Percentiles rank a stretch among this genome's conserved stretches.
phyloP scores from a whole-genome alignment of 2,888 invertebrate genomes.

The Rhagium mordax region DNA sequence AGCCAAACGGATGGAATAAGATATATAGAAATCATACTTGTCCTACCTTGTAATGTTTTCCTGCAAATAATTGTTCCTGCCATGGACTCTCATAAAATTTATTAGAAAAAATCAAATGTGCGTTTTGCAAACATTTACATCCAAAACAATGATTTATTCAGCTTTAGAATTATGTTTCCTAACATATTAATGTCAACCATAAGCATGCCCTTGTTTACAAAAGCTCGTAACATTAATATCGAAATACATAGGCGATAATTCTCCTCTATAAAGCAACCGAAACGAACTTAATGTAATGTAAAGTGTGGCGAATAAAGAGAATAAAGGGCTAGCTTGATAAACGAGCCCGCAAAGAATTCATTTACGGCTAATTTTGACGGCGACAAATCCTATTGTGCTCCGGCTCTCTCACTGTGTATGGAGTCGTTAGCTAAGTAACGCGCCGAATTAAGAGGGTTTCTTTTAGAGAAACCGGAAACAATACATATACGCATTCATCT shows the following conservation, averaged over 20 bases:
- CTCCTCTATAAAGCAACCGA: slow-evolving; percentile 54
- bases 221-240: slow-evolving; percentile 32
- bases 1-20: no score
- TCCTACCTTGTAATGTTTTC: no score
- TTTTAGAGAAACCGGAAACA: slow-evolving; percentile 69
- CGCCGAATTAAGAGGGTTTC: slow-evolving; percentile 70
- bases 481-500: slow-evolving; percentile 71
- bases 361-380: slow-evolving; percentile 68
- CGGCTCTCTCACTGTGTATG: slow-evolving; percentile 61
- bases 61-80: no score
- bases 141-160: not conserved
- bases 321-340: slow-evolving; percentile 64
- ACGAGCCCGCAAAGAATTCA: slow-evolving; percentile 67
- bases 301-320: slow-evolving; percentile 64
- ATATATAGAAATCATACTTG: no score
- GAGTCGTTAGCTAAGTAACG: slow-evolving; percentile 70
- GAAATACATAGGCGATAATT: slow-evolving; percentile 33
- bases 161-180: not conserved
- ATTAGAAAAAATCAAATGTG: no score
- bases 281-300: slow-evolving; percentile 63
- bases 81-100: no score
- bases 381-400: slow-evolving; percentile 66
- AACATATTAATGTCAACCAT: not conserved
- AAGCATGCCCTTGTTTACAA: slow-evolving; percentile 23
- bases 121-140: no score